phyloP scores from a whole-genome alignment of 2,888 invertebrate species.

The Zaprionus bogoriensis region DNA sequence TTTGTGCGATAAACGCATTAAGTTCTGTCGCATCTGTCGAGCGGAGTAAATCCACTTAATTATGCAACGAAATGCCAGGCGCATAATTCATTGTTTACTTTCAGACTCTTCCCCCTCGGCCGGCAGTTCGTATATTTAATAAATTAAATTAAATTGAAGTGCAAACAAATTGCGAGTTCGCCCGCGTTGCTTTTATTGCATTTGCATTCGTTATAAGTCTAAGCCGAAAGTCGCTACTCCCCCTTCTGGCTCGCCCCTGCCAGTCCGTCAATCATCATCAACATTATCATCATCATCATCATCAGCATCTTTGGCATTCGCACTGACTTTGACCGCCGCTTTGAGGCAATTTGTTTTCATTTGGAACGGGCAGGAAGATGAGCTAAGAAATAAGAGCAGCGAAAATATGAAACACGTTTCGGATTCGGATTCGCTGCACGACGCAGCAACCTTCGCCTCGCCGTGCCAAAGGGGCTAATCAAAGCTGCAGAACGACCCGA shows the following conservation, averaged over 20 bases:
- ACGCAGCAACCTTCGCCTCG: slow-evolving; percentile 14
- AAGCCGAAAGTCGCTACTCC: neutral
- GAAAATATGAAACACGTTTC: slow-evolving; percentile 28
- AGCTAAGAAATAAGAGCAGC: neutral
- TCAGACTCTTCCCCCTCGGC: slow-evolving; percentile 18
- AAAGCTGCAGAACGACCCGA: slow-evolving; percentile 8
- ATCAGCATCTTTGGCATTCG: slow-evolving; percentile 28
- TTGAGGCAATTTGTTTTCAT: slow-evolving; percentile 63
- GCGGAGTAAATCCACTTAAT: slow-evolving; percentile 37
- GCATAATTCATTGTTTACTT: slow-evolving; percentile 40
- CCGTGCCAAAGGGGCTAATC: slow-evolving; percentile 47
- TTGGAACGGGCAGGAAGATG: slow-evolving; percentile 20
- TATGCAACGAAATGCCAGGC: slow-evolving; percentile 27
- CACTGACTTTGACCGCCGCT: slow-evolving; percentile 46
- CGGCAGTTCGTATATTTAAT: slow-evolving; percentile 16
- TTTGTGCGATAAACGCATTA: slow-evolving; percentile 30
- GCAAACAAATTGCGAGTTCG: slow-evolving; percentile 57
- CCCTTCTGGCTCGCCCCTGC: neutral
- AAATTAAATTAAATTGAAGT: slow-evolving; percentile 69
- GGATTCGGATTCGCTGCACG: slow-evolving; percentile 21
- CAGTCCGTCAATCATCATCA: slow-evolving; percentile 50
- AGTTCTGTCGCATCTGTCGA: slow-evolving; percentile 4
- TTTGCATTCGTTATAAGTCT: slow-evolving; percentile 61
- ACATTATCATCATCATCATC: slow-evolving; percentile 44
- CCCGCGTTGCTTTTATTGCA: slow-evolving; percentile 53